A percentile compares a stretch with the other conserved stretches of the same genome.
Conservation (phyloP, 2,113 vertebrate genomes). For the Bubalus kerabau region DNA sequence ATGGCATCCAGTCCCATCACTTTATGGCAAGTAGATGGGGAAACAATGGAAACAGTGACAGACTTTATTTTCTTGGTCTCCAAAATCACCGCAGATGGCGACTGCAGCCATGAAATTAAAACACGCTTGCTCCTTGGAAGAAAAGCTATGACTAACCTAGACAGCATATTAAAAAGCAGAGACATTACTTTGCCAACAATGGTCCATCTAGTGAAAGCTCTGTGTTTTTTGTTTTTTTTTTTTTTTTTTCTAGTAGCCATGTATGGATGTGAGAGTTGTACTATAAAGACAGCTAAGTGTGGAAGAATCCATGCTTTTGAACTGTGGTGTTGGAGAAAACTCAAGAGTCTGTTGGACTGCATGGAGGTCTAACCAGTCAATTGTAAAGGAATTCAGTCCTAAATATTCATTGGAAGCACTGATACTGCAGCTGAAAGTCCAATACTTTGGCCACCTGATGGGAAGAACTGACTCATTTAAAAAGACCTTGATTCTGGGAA, state of each 20-base stretch:
- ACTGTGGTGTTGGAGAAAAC: neutral
- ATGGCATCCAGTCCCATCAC: too few species aligned
- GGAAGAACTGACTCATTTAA: neutral
- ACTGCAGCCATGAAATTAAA: too few species aligned
- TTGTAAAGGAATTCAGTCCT: neutral
- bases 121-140: too few species aligned
- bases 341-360: accelerated
- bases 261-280: neutral
- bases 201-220: too few species aligned
- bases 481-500: neutral
- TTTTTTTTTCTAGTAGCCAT: neutral
- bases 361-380: neutral
- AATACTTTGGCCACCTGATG: neutral
- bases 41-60: too few species aligned
- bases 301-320: neutral
- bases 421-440: neutral
- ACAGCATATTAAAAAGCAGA: too few species aligned
- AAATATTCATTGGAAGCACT: neutral
- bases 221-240: neutral
- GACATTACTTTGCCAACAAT: too few species aligned
- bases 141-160: too few species aligned
- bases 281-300: neutral
- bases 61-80: too few species aligned
- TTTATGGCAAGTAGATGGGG: too few species aligned
- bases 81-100: too few species aligned